Conservation (phyloP, 2,113 vertebrate species). For the Sialia sialis region DNA sequence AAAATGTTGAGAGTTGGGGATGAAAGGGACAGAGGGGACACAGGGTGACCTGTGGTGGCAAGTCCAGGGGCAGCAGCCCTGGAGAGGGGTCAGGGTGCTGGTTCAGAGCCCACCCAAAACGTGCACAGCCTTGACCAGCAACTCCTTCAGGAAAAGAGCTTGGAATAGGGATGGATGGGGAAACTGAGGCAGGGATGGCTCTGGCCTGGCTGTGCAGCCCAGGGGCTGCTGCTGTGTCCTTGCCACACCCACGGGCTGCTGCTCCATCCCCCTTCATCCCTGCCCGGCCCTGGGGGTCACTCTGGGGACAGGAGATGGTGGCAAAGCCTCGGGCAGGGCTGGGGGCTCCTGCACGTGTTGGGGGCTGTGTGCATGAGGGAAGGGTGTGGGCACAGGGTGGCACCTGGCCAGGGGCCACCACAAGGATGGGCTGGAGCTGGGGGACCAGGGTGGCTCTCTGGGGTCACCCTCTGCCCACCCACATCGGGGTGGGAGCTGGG, state of each 20-base stretch:
- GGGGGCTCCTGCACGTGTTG: too few species aligned
- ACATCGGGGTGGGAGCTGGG: background rate
- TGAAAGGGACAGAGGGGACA: background rate
- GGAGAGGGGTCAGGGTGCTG: too few species aligned
- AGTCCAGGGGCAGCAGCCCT: background rate
- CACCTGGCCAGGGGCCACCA: background rate
- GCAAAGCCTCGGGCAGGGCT: background rate
- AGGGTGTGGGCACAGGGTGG: background rate
- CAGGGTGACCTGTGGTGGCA: background rate
- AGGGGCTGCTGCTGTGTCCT: background rate
- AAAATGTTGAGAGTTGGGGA: fast-evolving
- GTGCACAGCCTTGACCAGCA: background rate
- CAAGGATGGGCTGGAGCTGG: fast-evolving
- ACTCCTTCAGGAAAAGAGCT: background rate
- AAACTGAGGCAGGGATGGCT: background rate
- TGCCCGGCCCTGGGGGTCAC: fast-evolving
- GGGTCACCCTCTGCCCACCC: background rate
- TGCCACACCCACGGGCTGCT: too few species aligned
- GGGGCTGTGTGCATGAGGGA: too few species aligned
- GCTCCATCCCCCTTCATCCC: background rate
- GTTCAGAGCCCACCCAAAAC: background rate
- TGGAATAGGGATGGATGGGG: background rate
- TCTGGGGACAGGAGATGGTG: background rate
- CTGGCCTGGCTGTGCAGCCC: fast-evolving
- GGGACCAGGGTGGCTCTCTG: fast-evolving